Evolutionary conservation across 2,113 vertebrate species (phyloP), one percentile per base, ranked within the genome.

Genomic region (Orientallactaga bullata): DNA sequence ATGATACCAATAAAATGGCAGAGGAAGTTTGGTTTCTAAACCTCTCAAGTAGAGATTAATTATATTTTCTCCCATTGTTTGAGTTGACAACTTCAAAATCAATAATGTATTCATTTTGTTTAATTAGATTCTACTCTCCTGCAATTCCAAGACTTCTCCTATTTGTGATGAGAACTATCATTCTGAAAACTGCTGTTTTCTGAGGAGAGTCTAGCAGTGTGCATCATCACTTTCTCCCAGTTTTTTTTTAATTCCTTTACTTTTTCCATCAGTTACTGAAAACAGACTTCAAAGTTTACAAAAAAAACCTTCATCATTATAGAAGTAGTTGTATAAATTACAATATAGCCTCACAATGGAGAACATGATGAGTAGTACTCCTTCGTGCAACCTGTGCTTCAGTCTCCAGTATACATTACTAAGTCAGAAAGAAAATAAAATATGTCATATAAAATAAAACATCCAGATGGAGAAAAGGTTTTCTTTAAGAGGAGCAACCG

Each of bases 61-160:
- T 58, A 55, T 35, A 79, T 76, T 85, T 86, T 47, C 94, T 80
- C 71, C 78, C 3, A 68, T 17, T 88, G 55, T 90, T 80, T 42
- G 30, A 86, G 37, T 66, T 10, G 28, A 42, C 61, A 87, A 80
- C 28, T 72, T 69, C 71, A 72, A 89, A 89, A 32, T 61, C n/a
- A 92, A 60, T 3, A 63, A 28, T 5, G 28, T 37, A n/a, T 88
- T 63, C 7, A 42, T 81, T 89, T 89, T 93, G 17, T 91, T 92
- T 78, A 85, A 69, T 85, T 72, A 85, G 42, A 61, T n/a, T 73
- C 18, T 58, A 61, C 0, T 20, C 17, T 32, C 1, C 26, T 39
- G 69, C 20, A 47, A 51, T 60, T 80, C 55, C 68, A 87, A 88
- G n/a, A 1, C 1, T 51, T 71, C 55, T 42, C 66, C 66, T 60